phyloP scores from a whole-genome alignment of 2,113 vertebrate genomes.

The Hydropotes inermis region DNA sequence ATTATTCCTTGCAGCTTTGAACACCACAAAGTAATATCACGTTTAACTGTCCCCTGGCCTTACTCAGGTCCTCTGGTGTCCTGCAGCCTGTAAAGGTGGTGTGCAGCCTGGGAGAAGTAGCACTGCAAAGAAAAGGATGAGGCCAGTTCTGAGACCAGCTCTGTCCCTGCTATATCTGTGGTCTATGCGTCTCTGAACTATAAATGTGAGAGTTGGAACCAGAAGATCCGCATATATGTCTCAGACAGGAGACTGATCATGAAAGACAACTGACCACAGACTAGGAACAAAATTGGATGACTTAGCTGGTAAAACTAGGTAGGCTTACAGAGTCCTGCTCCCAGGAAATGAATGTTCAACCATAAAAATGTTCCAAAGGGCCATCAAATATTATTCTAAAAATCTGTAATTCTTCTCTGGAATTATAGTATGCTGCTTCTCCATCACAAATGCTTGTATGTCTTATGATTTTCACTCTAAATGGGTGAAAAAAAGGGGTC shows the following conservation, averaged over 20 bases:
- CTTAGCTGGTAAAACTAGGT: neutral
- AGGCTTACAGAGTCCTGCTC: neutral
- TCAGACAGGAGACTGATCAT: neutral
- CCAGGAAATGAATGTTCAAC: neutral
- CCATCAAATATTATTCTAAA: slow-evolving; percentile 1
- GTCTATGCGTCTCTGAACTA: neutral
- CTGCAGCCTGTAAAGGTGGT: neutral
- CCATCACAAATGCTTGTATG: neutral
- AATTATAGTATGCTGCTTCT: neutral
- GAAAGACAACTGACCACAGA: neutral
- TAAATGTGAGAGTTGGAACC: neutral
- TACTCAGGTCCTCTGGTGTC: neutral
- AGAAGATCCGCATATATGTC: neutral
- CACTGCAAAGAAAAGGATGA: neutral
- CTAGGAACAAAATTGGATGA: neutral
- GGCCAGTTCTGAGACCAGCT: neutral
- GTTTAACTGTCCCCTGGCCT: neutral
- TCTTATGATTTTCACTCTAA: neutral
- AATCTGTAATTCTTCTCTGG: neutral
- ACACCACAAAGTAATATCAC: neutral
- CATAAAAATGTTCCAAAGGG: neutral
- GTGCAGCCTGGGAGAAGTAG: neutral
- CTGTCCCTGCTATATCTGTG: neutral
- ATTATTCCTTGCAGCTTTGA: neutral
- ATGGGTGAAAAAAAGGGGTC: neutral